Conservation (phyloP, 1,140 invertebrate species). For the Caenorhabditis tropicalis region DNA sequence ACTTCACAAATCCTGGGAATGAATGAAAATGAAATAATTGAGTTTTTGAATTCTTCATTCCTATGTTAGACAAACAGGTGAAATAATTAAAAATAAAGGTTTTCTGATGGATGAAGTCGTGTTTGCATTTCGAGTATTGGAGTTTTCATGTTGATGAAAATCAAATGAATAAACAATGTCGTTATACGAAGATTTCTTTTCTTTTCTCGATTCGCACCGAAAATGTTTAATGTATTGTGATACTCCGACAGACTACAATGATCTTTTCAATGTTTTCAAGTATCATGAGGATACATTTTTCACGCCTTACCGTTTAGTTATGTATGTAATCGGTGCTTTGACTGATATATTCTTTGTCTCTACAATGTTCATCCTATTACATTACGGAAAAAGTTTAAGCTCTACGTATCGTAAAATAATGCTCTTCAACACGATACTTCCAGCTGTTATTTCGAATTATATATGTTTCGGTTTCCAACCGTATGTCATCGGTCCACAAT, state of each 20-base stretch:
- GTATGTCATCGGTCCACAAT: neutral
- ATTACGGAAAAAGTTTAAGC: neutral
- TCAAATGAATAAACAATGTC: neutral
- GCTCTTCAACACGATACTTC: neutral
- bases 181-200: neutral
- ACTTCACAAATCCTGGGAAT: neutral
- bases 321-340: neutral
- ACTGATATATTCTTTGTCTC: neutral
- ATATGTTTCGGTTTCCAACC: neutral
- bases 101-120: too few species aligned
- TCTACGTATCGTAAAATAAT: neutral
- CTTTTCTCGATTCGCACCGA: neutral
- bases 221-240: neutral
- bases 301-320: neutral
- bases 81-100: too few species aligned
- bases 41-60: neutral
- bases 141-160: neutral
- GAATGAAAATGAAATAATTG: neutral
- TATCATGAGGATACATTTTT: neutral
- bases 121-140: neutral
- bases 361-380: neutral
- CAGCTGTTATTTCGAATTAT: neutral
- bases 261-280: neutral
- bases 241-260: neutral
- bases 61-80: neutral